phyloP scores from a whole-genome alignment of 2,113 vertebrate genomes.

The Poicephalus meyeri region DNA sequence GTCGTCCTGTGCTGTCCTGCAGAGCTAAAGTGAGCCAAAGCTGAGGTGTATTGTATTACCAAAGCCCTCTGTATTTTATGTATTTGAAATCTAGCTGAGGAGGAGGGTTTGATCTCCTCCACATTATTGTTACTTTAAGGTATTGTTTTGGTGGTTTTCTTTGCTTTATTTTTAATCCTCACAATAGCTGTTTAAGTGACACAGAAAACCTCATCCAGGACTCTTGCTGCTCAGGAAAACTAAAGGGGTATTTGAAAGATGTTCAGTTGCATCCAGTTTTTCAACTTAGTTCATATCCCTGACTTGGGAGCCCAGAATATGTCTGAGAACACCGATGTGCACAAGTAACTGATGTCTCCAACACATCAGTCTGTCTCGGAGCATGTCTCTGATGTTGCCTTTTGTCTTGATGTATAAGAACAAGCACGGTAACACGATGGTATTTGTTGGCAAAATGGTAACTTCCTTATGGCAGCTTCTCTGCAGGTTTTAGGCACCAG shows the following conservation, averaged over 20 bases:
- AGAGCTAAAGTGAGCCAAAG: neutral
- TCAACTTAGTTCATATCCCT: neutral
- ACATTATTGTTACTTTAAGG: neutral
- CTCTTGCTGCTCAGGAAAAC: neutral
- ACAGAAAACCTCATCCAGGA: neutral
- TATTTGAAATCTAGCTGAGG: neutral
- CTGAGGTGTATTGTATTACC: neutral
- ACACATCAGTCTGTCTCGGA: neutral
- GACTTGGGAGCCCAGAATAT: neutral
- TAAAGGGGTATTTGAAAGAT: neutral
- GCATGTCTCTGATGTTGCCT: neutral
- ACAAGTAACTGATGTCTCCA: neutral
- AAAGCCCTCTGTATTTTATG: neutral
- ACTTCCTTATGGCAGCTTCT: neutral
- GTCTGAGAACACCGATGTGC: neutral
- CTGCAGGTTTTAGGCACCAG: neutral
- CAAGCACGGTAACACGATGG: accelerated
- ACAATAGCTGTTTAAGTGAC: neutral
- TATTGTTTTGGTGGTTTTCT: neutral
- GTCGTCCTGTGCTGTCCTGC: neutral
- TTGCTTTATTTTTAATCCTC: neutral
- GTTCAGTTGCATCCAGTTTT: neutral
- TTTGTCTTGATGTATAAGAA: neutral
- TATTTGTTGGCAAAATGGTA: neutral
- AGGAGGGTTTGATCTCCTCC: neutral